Percentiles rank a stretch among this genome's conserved stretches.
These are phyloP conservation scores for Rhagologus leucostigma DNA, from an alignment of 2,113 vertebrate species.

Conservation along the genomic window DNA sequence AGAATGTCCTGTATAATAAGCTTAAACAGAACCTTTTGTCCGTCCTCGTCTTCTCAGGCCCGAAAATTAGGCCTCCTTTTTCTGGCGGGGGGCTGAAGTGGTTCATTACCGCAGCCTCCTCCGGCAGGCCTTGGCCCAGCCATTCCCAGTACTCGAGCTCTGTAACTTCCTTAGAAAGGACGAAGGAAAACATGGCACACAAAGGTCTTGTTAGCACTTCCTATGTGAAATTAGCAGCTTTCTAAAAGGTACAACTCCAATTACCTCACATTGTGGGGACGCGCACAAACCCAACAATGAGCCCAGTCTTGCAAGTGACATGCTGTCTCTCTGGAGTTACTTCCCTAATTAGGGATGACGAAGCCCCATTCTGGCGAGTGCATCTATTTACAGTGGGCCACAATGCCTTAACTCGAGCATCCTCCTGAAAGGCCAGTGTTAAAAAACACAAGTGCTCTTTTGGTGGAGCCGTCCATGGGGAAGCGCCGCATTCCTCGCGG, in stretches of 20 bases:
- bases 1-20: constrained; percentile 98
- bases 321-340: constrained; percentile 90
- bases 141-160: constrained; percentile 93
- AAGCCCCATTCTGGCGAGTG: constrained; percentile 89
- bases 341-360: constrained; percentile 99
- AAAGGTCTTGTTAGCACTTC: constrained; percentile 99
- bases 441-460: constrained; percentile 96
- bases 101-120: constrained; percentile 97
- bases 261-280: constrained; percentile 96
- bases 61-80: constrained; percentile 96
- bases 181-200: constrained; percentile 98
- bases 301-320: constrained; percentile 82
- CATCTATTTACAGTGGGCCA: constrained; percentile 91
- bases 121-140: constrained; percentile 89
- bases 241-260: constrained; percentile 99
- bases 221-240: constrained; percentile 99
- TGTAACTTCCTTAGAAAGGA: constrained; percentile 93
- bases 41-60: constrained; percentile 92
- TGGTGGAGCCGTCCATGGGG: constrained; percentile 77
- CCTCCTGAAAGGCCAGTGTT: constrained; percentile 86
- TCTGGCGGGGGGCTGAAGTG: constrained; percentile 97
- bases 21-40: constrained; percentile 99
- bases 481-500: constrained; percentile 82
- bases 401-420: constrained; percentile 84
- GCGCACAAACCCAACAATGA: constrained; percentile 81